Conservation (phyloP, 2,113 vertebrate genomes). For the Lontra canadensis region DNA sequence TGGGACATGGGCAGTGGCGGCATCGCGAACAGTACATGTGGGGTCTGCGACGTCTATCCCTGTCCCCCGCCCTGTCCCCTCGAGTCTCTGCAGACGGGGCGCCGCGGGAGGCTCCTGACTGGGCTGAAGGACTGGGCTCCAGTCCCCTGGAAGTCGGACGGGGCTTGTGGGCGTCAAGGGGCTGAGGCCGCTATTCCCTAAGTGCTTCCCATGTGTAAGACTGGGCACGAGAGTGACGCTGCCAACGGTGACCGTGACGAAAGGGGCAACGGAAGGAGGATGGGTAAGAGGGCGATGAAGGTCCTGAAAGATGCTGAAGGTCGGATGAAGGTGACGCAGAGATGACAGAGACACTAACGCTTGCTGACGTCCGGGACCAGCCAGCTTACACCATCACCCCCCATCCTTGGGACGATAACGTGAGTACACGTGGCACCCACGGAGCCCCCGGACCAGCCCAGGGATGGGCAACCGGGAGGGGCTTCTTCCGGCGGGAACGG, state of each 20-base stretch:
- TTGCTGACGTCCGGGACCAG: fast-evolving
- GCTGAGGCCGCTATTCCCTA: fast-evolving
- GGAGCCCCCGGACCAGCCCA: not conserved
- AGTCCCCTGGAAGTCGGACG: not conserved
- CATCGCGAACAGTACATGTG: fast-evolving
- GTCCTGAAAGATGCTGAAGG: fast-evolving
- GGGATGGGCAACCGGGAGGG: not conserved
- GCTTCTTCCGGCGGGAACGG: too few species aligned
- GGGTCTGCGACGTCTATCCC: too few species aligned
- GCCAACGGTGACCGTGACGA: too few species aligned
- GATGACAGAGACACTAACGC: fast-evolving
- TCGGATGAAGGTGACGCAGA: fast-evolving
- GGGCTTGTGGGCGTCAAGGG: not conserved
- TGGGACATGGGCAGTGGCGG: fast-evolving
- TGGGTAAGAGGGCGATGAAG: not conserved
- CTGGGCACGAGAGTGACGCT: fast-evolving
- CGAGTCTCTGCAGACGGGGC: not conserved
- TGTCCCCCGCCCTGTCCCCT: too few species aligned
- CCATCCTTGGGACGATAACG: fast-evolving
- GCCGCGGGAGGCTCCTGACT: too few species aligned
- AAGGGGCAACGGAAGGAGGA: not conserved
- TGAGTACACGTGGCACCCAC: fast-evolving
- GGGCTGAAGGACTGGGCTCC: not conserved
- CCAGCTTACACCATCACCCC: fast-evolving
- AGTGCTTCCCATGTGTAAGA: not conserved